Percentiles rank a stretch among this genome's conserved stretches.
phyloP scores from a whole-genome alignment of 2,113 vertebrate species.

The Oxyruncus cristatus region DNA sequence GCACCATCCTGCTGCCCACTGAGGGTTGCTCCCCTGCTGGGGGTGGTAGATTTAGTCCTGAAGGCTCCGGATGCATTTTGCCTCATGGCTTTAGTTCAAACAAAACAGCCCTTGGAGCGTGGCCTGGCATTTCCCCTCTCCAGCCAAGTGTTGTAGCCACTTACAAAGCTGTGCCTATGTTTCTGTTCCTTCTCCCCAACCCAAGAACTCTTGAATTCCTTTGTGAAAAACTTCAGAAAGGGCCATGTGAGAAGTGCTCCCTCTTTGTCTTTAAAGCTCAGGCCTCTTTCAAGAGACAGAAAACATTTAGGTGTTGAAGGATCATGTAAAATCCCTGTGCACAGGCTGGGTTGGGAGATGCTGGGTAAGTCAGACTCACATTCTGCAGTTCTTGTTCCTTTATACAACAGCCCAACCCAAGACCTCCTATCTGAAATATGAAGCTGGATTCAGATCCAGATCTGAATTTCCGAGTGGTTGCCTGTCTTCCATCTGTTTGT shows the following conservation, averaged over 20 bases:
- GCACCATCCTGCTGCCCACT: neutral
- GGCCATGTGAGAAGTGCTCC: neutral
- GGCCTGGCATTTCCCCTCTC: neutral
- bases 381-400: neutral
- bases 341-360: neutral
- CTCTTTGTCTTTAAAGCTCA: neutral
- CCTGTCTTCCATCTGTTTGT: conserved; percentile 35
- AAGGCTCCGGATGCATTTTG: neutral
- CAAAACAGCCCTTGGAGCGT: neutral
- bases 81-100: neutral
- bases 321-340: neutral
- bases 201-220: neutral
- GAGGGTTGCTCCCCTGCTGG: neutral
- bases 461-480: conserved; percentile 18
- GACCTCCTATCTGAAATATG: neutral
- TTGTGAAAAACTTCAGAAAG: neutral
- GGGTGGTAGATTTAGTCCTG: neutral
- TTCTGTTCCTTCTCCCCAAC: neutral
- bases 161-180: neutral
- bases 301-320: neutral
- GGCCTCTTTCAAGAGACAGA: neutral
- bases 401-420: neutral
- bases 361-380: neutral
- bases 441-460: conserved; percentile 21
- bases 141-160: neutral